Base-by-base conservation (phyloP, 92 coral and sea anemone species). In the Epizoanthus illoricatus region DNA sequence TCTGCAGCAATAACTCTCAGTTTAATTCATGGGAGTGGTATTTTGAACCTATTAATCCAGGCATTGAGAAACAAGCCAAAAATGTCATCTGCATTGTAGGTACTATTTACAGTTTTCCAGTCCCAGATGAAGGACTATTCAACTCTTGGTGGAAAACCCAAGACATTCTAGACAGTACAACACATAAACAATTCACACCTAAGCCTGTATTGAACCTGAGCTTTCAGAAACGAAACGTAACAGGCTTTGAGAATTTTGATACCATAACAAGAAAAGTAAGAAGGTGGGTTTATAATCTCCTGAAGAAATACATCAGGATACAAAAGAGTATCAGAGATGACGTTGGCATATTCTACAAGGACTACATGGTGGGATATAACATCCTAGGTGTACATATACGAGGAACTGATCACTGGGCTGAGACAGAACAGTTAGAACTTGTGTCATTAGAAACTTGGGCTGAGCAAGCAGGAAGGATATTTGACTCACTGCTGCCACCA, bases 321-420 rank as follows among this genome's bases (percentile, higher is more conserved):
- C 71, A 66, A 7, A 70, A 75, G 13, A 71, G 79, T 20, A 89
- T 92, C 23, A 75, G 24, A 19, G 79, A 75, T 56, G 63, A 65
- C 11, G 90, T 88, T 23, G 69, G 80, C n/a, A n/a, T 2, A 5
- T 88, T 90, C 75, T 84, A 84, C 72, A 70, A 81, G 5, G 47
- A 85, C 5, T 19, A 88, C 33, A 61, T 92, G 69, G 62, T 71
- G 5, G 90, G 90, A 33, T 71, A 70, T 69, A 76, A 78, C 54
- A 62, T 92, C 28, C 85, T 92, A 61, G 94, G 94, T 49, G 97
- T 92, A n/a, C 97, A 92, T 73, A 88, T 92, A n/a, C 85, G 97
- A 57, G 97, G 92, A 7, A 92, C 97, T 36, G 97, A 92, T 69
- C 94, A 92, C 71, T 74, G 81, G 80, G 11, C 0, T 23, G 97